A percentile compares a stretch with the other conserved stretches of the same genome.
These are phyloP conservation scores for Helarctos malayanus DNA, from an alignment of 2,797 vertebrate species.

Conservation along the genomic window DNA sequence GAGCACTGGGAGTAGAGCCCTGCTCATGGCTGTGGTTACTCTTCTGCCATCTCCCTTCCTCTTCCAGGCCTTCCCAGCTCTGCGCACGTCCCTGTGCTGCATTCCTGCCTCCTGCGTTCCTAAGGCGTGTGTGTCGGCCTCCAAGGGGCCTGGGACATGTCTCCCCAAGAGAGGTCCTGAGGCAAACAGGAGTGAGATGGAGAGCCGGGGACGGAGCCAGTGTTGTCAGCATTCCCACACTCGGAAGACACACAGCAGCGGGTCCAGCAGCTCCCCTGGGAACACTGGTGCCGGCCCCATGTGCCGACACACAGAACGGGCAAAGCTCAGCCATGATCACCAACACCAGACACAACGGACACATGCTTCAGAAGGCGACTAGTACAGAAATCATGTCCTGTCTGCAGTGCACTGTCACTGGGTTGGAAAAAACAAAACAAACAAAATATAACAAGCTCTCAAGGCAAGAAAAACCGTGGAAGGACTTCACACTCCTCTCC, in stretches of 20 bases:
- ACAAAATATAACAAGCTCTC: neutral
- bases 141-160: too few species aligned
- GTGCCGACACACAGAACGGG: accelerated
- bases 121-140: neutral
- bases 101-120: neutral
- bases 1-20: neutral
- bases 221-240: neutral
- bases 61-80: neutral
- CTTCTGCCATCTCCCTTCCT: neutral
- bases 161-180: neutral
- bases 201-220: too few species aligned
- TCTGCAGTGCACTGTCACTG: neutral
- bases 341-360: neutral
- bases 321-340: neutral
- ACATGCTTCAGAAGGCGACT: neutral
- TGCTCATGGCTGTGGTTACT: neutral
- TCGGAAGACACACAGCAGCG: neutral
- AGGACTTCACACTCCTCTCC: neutral
- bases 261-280: neutral
- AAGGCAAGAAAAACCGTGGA: neutral
- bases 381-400: neutral
- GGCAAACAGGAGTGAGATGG: neutral
- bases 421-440: neutral
- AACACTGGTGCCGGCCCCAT: neutral
- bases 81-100: neutral